Conservation (phyloP, 2,797 vertebrate genomes). For the Distichodus sexfasciatus region DNA sequence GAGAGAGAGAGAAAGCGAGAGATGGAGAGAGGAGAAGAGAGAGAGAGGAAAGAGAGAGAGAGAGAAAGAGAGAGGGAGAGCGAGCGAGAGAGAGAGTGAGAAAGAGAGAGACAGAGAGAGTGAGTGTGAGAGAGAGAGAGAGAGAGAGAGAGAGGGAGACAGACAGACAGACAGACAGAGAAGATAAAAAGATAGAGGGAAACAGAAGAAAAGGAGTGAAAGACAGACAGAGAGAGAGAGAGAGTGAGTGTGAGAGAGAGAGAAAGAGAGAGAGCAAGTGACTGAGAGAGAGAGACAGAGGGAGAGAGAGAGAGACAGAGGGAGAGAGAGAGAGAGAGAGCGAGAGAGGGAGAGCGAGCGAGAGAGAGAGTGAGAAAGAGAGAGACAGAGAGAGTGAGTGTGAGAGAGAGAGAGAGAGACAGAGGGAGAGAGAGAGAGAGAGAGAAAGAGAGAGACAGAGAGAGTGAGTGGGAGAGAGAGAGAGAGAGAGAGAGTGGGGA, state of each 20-base stretch:
- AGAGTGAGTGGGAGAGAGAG: too few relatives aligned
- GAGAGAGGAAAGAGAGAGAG: not conserved
- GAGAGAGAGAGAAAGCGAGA: slow-evolving; percentile 1
- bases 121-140: not conserved
- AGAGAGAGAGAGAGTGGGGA: too few relatives aligned
- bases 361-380: not conserved
- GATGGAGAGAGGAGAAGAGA: too few relatives aligned
- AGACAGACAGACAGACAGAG: not conserved
- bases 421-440: too few relatives aligned
- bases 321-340: not conserved
- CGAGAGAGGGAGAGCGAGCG: not conserved
- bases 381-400: too few relatives aligned
- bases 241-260: not conserved
- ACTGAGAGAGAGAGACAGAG: not conserved
- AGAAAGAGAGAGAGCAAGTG: not conserved
- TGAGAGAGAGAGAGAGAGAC: too few relatives aligned
- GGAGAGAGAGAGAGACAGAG: not conserved
- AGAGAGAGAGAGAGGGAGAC: not conserved
- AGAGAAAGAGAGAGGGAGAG: not conserved
- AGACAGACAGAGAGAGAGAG: not conserved
- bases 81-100: not conserved
- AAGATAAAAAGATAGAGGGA: not conserved
- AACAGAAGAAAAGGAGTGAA: too few relatives aligned
- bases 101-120: not conserved
- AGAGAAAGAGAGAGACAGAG: too few relatives aligned